Conservation (phyloP, 2,797 vertebrate genomes). For the Esox lucius region DNA sequence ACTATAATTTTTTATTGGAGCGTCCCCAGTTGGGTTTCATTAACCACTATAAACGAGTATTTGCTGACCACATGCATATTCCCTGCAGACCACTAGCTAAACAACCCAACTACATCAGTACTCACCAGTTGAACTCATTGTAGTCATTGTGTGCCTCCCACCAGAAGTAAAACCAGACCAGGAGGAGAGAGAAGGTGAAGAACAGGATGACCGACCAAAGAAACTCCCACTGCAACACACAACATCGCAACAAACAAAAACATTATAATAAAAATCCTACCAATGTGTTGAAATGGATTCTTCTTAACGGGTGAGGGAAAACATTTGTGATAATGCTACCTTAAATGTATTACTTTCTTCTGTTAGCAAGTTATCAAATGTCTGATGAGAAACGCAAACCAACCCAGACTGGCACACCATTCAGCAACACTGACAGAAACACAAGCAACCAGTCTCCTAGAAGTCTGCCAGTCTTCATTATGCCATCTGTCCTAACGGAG, state of each 20-base stretch:
- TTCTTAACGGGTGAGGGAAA: neutral
- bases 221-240: constrained; percentile 74
- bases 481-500: neutral
- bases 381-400: neutral
- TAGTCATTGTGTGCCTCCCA: constrained; percentile 81
- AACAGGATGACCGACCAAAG: constrained; percentile 79
- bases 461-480: neutral
- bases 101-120: constrained; percentile 10
- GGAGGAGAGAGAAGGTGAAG: constrained; percentile 74
- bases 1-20: no score
- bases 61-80: no score
- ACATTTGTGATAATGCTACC: neutral
- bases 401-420: constrained; percentile 12
- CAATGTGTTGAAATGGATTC: neutral
- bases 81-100: no score
- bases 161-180: constrained; percentile 83
- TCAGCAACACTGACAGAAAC: neutral
- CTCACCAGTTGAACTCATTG: constrained; percentile 81
- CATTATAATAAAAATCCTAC: neutral
- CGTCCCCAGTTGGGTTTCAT: no score
- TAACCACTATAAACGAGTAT: no score
- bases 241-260: constrained; percentile 4
- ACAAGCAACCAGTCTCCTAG: neutral
- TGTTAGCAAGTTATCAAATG: neutral
- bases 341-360: neutral